Conservation (phyloP, 1,140 invertebrate genomes). For the Temnothorax nylanderi region DNA sequence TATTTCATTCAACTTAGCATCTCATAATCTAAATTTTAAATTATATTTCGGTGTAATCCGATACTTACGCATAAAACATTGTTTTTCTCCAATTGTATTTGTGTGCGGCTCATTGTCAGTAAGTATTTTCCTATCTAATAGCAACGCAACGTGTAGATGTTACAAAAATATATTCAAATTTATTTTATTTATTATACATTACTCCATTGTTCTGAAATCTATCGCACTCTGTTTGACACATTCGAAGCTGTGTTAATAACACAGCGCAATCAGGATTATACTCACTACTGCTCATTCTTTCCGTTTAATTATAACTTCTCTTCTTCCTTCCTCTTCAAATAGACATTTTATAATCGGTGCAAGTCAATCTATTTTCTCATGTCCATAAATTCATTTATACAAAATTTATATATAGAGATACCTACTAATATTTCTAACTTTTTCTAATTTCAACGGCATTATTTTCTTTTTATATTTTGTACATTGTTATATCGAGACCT, state of each 20-base stretch:
- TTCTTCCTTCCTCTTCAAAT: background rate
- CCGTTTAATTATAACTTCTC: background rate
- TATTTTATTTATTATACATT: background rate
- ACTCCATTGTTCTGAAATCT: background rate
- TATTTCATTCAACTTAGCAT: background rate
- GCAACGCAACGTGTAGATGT: slow-evolving; percentile 1
- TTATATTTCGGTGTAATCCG: background rate
- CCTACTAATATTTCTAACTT: background rate
- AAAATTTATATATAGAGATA: background rate
- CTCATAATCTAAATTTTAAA: slow-evolving; percentile 3
- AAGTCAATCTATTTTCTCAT: slow-evolving; percentile 3
- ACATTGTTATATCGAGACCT: slow-evolving; percentile 39
- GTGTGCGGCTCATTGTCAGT: background rate
- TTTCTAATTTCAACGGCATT: background rate
- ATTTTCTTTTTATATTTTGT: slow-evolving; percentile 37
- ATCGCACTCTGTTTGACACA: background rate
- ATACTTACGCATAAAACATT: background rate
- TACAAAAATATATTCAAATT: slow-evolving; percentile 37
- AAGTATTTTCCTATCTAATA: background rate
- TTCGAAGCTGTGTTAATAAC: background rate
- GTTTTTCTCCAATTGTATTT: background rate
- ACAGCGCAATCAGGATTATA: background rate
- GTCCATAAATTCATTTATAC: slow-evolving; percentile 34
- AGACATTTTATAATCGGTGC: background rate
- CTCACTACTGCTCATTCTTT: background rate